A percentile compares a stretch with the other conserved stretches of the same genome.
phyloP scores from a whole-genome alignment of 2,888 invertebrate species.

The Eupithecia abbreviata region DNA sequence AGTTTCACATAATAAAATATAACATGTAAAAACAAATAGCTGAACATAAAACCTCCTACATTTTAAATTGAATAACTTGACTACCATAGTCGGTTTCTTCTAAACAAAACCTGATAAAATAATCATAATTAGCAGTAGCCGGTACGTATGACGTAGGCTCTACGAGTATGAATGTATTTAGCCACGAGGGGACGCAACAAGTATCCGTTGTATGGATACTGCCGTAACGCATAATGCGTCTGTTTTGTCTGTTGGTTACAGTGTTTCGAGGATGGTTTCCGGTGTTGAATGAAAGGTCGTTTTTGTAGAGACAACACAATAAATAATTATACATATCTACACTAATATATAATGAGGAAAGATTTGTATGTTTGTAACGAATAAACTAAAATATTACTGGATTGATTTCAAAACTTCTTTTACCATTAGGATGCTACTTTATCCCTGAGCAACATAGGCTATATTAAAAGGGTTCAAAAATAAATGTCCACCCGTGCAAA shows the following conservation, averaged over 20 bases:
- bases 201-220: constrained; percentile 18
- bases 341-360: too few species aligned
- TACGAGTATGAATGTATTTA: not conserved
- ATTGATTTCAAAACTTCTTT: too few species aligned
- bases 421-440: too few species aligned
- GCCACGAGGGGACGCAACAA: constrained; percentile 28
- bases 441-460: too few species aligned
- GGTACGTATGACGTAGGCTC: not conserved
- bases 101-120: constrained; percentile 33
- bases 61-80: not conserved
- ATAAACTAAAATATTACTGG: too few species aligned
- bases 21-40: too few species aligned
- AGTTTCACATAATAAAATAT: too few species aligned
- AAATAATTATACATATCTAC: not conserved
- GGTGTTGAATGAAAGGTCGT: constrained; percentile 1
- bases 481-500: too few species aligned
- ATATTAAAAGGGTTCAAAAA: too few species aligned
- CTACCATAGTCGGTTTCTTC: not conserved
- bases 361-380: too few species aligned
- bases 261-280: not conserved
- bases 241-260: constrained; percentile 6
- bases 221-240: constrained; percentile 10
- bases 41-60: too few species aligned
- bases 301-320: not conserved
- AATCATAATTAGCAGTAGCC: constrained; percentile 24